Base-by-base conservation (phyloP, 2,888 invertebrate genomes). In the Elgonia sp. region DNA sequence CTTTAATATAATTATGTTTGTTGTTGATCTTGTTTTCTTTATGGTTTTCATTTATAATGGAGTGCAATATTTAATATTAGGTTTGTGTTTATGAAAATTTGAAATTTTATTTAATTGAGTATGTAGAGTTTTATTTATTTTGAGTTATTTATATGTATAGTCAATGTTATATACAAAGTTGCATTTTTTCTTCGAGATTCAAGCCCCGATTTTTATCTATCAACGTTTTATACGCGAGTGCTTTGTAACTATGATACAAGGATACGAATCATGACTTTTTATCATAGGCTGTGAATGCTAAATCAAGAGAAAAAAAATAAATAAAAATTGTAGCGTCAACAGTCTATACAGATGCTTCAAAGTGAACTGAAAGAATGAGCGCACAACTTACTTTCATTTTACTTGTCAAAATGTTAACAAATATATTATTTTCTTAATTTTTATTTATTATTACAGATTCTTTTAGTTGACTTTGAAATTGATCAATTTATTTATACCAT, bases 271-370 rank as follows among this genome's bases (percentile, higher is more conserved):
- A 73, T 39, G 46, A 69, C 75, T 60, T 16, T 57, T 65, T 70
- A 72, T 77, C 77, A 42, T 77, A 77, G 84, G 67, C 84, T 84
- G 84, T 75, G 77, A 84, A 70, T 70, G 84, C 84, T 84, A 77
- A 84, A 70, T 53, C 53, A 77, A 77, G 53, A 84, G 14, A 29
- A 39, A 29, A 73, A n/a, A 37, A 29, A 73, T 76, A 21, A 55
- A 20, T 63, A 29, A 1, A 40, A 69, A 57, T 53, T 5, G n/a
- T 69, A 69, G 76, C 84, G 67, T 67, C 69, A 62, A 20, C 80
- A 80, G 70, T 70, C 80, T 70, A 80, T 62, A 20, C 5, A 60
- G 39, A 62, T 50, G 39, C 39, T 50, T 62, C 60, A 29, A 40
- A 79, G 69, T 70, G 6, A 37, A 40, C 60, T 12, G 70, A 80